Percentiles rank a stretch among this genome's conserved stretches.
These are phyloP conservation scores for Cynoglossus semilaevis DNA, from an alignment of 2,113 vertebrate species.

Conservation along the genomic window DNA sequence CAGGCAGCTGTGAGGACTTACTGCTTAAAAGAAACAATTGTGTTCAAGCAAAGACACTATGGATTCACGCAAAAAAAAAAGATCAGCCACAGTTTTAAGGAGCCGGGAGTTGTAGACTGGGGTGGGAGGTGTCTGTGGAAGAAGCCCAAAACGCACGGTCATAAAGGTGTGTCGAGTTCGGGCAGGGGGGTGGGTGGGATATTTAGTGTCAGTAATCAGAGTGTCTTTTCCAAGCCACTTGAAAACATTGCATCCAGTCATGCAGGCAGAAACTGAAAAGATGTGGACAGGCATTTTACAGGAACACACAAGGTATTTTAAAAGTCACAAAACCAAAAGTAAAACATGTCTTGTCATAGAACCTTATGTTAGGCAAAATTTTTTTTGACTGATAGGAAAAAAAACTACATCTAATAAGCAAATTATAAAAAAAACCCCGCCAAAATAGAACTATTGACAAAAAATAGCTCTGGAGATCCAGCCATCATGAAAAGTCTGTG, in stretches of 20 bases:
- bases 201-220: conserved; percentile 81
- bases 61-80: conserved; percentile 62
- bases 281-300: conserved; percentile 96
- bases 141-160: conserved; percentile 83
- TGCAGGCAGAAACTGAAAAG: conserved; percentile 91
- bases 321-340: conserved; percentile 66
- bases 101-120: conserved; percentile 84
- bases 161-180: conserved; percentile 79
- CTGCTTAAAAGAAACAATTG: conserved; percentile 1
- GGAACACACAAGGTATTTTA: conserved; percentile 82
- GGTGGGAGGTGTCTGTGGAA: conserved; percentile 81
- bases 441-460: conserved; percentile 75
- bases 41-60: conserved; percentile 51
- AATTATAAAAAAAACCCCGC: conserved; percentile 47
- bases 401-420: conserved; percentile 36
- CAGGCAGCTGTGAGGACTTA: neutral
- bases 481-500: conserved; percentile 67
- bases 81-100: conserved; percentile 78
- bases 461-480: conserved; percentile 68
- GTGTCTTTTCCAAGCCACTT: conserved; percentile 91
- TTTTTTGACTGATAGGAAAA: conserved; percentile 49
- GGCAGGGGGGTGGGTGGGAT: conserved; percentile 57
- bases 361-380: conserved; percentile 30
- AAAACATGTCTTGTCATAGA: conserved; percentile 67
- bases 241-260: conserved; percentile 96